phyloP scores from a whole-genome alignment of 2,888 invertebrate genomes.

The Rotaria sp. region DNA sequence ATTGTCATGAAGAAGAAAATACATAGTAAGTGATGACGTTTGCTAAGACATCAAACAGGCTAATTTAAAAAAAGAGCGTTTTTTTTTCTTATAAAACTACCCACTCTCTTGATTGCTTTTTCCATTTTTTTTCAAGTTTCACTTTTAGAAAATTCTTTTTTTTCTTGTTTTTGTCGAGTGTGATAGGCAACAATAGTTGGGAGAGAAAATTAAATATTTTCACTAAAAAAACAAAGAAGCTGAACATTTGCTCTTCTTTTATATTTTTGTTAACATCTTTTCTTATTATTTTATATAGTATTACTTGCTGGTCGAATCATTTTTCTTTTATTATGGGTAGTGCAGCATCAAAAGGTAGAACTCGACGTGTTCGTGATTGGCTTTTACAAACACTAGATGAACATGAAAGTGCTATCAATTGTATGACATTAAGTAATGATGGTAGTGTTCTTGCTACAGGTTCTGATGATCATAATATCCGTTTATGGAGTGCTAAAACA shows the following conservation, averaged over 20 bases:
- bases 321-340: constrained; percentile 31
- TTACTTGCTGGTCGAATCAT: too few relatives aligned
- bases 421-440: constrained; percentile 58
- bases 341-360: constrained; percentile 31
- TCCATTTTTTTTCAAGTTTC: neutral
- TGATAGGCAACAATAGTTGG: neutral
- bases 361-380: constrained; percentile 43
- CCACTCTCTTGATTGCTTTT: neutral
- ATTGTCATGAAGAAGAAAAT: neutral
- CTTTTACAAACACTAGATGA: constrained; percentile 51
- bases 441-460: constrained; percentile 57
- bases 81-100: neutral
- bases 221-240: neutral
- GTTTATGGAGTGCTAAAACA: constrained; percentile 58
- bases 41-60: neutral
- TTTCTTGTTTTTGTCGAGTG: neutral
- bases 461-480: constrained; percentile 57
- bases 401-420: constrained; percentile 57
- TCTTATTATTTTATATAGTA: neutral
- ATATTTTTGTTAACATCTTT: neutral
- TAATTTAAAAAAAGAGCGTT: neutral
- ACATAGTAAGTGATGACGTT: neutral
- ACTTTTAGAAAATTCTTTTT: neutral
- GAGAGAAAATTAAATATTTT: neutral
- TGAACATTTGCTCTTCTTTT: neutral